phyloP scores from a whole-genome alignment of 2,888 invertebrate genomes.

The Dichetophora obliterata region DNA sequence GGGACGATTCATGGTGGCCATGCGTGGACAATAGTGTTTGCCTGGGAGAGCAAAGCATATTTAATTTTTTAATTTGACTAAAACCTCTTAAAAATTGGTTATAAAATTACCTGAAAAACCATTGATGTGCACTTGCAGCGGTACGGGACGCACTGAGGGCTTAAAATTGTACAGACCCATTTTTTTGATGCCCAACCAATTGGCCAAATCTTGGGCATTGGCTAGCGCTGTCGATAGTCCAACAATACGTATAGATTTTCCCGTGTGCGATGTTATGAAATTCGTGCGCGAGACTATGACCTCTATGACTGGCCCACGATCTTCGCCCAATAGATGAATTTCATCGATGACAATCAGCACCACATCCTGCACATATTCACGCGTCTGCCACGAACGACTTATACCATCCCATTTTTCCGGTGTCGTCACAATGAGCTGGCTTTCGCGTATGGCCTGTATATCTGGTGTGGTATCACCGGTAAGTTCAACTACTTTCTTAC shows the following conservation, averaged over 20 bases:
- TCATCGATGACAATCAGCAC: conserved; percentile 97
- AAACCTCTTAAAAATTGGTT: background rate
- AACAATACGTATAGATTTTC: conserved; percentile 85
- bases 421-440: conserved; percentile 97
- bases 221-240: conserved; percentile 98
- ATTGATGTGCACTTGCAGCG: conserved; percentile 89
- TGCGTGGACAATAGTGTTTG: conserved; percentile 98
- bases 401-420: conserved; percentile 99
- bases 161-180: conserved; percentile 97
- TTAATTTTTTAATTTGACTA: background rate
- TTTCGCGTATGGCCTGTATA: conserved; percentile 82
- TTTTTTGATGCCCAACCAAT: conserved; percentile 92
- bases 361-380: conserved; percentile 93
- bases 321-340: conserved; percentile 95
- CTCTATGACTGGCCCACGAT: conserved; percentile 91
- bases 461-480: conserved; percentile 94
- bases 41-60: conserved; percentile 39
- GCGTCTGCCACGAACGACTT: conserved; percentile 97
- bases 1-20: conserved; percentile 99
- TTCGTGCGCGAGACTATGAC: conserved; percentile 98
- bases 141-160: conserved; percentile 97
- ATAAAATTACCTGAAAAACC: conserved; percentile 85
- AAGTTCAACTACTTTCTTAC: conserved; percentile 91
- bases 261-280: conserved; percentile 93
- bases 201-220: conserved; percentile 95